These are phyloP conservation scores for Myocastor coypus DNA, from an alignment of 2,113 vertebrate genomes.

Conservation along the genomic window DNA sequence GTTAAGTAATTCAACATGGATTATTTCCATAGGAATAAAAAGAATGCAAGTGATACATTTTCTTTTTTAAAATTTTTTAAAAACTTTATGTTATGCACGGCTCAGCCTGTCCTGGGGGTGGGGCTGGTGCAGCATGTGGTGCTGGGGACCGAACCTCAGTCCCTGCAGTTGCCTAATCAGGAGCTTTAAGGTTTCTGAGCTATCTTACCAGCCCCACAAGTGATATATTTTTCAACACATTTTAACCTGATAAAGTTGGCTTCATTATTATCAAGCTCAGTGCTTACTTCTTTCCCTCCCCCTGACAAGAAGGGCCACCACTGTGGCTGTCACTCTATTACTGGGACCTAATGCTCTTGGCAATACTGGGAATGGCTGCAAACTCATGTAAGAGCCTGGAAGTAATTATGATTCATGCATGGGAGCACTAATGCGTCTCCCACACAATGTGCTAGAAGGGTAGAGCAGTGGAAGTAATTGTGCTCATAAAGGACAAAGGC, in stretches of 20 bases:
- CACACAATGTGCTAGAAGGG: conserved; percentile 17
- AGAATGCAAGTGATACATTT: conserved; percentile 20
- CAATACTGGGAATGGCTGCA: neutral
- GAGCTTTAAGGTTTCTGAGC: too few species aligned
- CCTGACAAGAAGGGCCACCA: neutral
- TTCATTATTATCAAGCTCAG: neutral
- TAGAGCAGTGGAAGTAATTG: neutral
- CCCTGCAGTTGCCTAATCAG: too few species aligned
- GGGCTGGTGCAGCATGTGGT: too few species aligned
- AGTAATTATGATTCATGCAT: neutral
- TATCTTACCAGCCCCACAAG: too few species aligned
- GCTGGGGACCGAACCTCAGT: too few species aligned
- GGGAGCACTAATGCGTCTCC: neutral
- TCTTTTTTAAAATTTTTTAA: too few species aligned
- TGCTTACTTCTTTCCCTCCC: neutral
- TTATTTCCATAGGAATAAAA: conserved; percentile 53
- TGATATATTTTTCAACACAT: neutral
- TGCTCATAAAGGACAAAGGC: conserved; percentile 34
- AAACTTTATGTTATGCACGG: too few species aligned
- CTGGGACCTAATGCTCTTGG: neutral
- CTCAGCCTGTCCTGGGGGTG: too few species aligned
- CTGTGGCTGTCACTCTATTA: neutral
- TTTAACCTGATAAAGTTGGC: neutral
- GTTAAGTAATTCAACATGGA: conserved; percentile 16
- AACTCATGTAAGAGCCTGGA: neutral